Evolutionary conservation across 1,140 invertebrate genomes (phyloP).

Genomic region (Cotesia typhae): DNA sequence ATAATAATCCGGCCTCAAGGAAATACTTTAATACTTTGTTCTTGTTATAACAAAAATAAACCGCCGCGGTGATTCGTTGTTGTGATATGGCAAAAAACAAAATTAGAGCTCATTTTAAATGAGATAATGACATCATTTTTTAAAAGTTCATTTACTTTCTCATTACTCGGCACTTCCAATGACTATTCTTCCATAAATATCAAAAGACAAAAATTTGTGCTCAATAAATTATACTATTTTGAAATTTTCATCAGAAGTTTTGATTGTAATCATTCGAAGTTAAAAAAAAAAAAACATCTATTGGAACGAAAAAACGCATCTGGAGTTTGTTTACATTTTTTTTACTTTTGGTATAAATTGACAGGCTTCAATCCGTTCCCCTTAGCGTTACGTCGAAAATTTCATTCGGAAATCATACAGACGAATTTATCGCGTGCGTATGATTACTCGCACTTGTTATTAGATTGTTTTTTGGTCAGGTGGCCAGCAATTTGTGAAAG

Average conservation of each 20-base stretch:
- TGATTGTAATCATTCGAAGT: no score
- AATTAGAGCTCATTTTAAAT: no score
- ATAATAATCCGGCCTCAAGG: conserved; percentile 16
- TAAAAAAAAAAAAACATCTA: no score
- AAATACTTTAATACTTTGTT: conserved; percentile 9
- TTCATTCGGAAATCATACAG: conserved; percentile 18
- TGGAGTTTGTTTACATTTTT: conserved; percentile 27
- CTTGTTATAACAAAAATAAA: conserved; percentile 14
- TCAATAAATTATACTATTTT: no score
- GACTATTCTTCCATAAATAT: no score
- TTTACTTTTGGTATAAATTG: conserved; percentile 14
- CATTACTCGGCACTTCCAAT: no score
- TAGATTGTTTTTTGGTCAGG: conserved; percentile 52
- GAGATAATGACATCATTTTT: no score
- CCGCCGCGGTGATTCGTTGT: no score
- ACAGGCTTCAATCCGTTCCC: conserved; percentile 10
- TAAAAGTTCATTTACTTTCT: no score
- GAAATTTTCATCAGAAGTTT: no score
- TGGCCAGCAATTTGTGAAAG: conserved; percentile 32
- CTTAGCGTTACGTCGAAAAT: not conserved
- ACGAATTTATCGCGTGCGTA: conserved; percentile 55
- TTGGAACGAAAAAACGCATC: conserved; percentile 1
- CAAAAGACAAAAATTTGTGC: no score
- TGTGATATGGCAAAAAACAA: no score
- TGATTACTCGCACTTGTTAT: conserved; percentile 54